Base-by-base conservation (phyloP, 2,113 vertebrate species). In the Pteruthius melanotis region DNA sequence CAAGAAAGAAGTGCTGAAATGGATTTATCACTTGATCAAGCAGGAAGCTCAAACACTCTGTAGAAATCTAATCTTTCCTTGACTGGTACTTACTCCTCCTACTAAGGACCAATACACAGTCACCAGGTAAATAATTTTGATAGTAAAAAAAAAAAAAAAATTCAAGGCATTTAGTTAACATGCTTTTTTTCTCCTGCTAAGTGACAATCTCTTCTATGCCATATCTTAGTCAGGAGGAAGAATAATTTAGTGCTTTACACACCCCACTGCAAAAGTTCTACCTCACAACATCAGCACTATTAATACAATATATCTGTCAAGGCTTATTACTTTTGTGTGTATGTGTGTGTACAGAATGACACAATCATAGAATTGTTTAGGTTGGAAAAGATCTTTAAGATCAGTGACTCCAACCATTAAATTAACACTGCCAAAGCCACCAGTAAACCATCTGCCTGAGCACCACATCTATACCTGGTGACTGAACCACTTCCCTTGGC, bases 231-330 rank as follows among this genome's bases (percentile, higher is more conserved):
- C 69, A 54, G 28, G 56, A 94, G 80, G 80, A 95, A 92, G 83
- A 96, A 91, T 18, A 92, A 47, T 27, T 72, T 49, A 71, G 52
- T 74, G 78, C 65, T 95, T 96, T 81, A 76, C 78, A 90, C 30
- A 90, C 45, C 22, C 68, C 52, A 54, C 47, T 57, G 42, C 17
- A 3, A 75, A 93, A 86, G 50, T 75, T 86, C 79, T 87, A 68
- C 71, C 79, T 93, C 72, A 95, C 85, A 85, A 74, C 57, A 95
- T 96, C 94, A 97, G 93, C 94, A 93, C 59, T 97, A 95, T 95
- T 97, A 96, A 95, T 77, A 70, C 50, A 93, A 88, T 96, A 80
- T 95, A 96, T 94, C 94, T 97, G 91, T 93, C 96, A 96, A 95
- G 39, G 49, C 80, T 98, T 98, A 97, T 97, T 98, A 96, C 97